Evolutionary conservation across 2,113 vertebrate species (phyloP).

Genomic region (Dicerorhinus sumatrensis): DNA sequence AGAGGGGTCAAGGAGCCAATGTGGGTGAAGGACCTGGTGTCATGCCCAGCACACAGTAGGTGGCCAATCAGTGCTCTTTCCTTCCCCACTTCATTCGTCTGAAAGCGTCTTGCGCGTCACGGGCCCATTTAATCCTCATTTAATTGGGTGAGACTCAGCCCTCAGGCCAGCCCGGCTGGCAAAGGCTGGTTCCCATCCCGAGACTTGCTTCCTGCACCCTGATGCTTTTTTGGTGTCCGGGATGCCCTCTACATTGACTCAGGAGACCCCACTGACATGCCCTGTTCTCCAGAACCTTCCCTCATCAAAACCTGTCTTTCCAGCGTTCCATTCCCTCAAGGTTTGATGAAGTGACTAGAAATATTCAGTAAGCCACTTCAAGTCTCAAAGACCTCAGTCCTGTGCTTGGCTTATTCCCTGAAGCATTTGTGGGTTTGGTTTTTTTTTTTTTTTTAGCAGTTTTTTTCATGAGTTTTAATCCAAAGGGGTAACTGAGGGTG

Average conservation of each 20-base stretch:
- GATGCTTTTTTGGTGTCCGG: fast-evolving
- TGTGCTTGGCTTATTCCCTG: too few relatives aligned
- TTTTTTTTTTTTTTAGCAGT: too few relatives aligned
- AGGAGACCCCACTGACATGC: background rate
- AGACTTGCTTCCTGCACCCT: background rate
- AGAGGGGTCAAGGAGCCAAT: background rate
- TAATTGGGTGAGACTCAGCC: background rate
- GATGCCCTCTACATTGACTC: background rate
- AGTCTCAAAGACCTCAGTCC: background rate
- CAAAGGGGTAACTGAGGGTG: too few relatives aligned
- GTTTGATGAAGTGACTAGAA: background rate
- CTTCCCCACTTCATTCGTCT: background rate
- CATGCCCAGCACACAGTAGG: background rate
- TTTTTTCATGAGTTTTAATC: background rate
- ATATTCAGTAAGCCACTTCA: background rate
- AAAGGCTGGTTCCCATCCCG: background rate
- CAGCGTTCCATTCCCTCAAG: background rate
- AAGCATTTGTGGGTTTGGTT: background rate
- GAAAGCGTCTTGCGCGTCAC: background rate
- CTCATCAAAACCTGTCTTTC: background rate
- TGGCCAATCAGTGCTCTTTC: background rate
- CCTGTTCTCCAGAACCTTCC: background rate
- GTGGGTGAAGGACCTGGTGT: fast-evolving
- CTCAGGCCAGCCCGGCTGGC: too few relatives aligned
- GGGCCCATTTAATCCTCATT: background rate